Base-by-base conservation (phyloP, 1,140 invertebrate genomes). In the Ceratosolen solmsi region DNA sequence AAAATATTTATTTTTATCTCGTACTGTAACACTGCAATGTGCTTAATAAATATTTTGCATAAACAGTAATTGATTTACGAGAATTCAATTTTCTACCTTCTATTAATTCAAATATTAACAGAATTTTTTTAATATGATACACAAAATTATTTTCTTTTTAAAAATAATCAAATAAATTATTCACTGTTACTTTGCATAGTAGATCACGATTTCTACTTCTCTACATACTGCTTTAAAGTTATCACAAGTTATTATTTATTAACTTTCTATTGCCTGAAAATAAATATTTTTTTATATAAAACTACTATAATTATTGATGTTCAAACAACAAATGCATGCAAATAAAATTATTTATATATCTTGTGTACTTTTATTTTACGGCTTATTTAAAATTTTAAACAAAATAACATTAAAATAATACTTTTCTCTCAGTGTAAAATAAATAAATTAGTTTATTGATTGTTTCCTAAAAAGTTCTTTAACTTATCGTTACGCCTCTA, bases 21-120 rank as follows among this genome's bases (percentile, higher is more conserved):
- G 30, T 82, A 77, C 51, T 82, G 74, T 77, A 82, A 77, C 22
- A 82, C 33, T 70, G 38, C 74, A 77, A 72, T 77, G 73, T 63
- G 56, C 74, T 76, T 77, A 82, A 82, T 82, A 82, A 77, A 82
- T 82, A 77, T 82, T 77, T 82, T 82, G 73, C 80, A 76, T 41
- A 70, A 71, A 76, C 3, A 9, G 46, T 25, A 46, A 8, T 79
- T 71, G 33, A 68, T 77, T 65, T 49, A 38, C 49, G 8, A 65
- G 65, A 77, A 77, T 49, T 77, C 2, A 5, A 65, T 77, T 63
- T 68, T 68, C 27, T 54, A 54, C 51, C 54, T 38, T 58, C 30
- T 74, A 25, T 58, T 36, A 58, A n/a, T 38, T 13, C 9, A 38
- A 33, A 17, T 70, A 17, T 54, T 20, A 15, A 17, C 17, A 17